A percentile compares a stretch with the other conserved stretches of the same genome.
Evolutionary conservation across 2,797 vertebrate species (phyloP).

Genomic region (Jordanella pulchra): DNA sequence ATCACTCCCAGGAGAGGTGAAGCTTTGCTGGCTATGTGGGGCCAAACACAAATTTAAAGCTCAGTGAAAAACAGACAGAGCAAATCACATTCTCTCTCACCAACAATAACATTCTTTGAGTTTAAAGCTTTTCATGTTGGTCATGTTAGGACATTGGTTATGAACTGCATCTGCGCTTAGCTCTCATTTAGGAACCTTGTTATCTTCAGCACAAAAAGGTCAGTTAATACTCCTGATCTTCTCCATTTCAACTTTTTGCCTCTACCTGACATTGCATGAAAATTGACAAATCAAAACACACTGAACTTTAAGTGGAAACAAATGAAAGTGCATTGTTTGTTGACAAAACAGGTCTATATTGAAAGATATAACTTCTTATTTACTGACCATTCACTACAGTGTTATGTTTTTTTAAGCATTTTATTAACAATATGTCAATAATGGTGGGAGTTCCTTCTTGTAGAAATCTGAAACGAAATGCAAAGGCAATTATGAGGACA

Average conservation of each 20-base stretch:
- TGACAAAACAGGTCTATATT: neutral
- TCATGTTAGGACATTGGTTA: constrained; percentile 32
- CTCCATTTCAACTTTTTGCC: neutral
- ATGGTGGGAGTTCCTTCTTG: neutral
- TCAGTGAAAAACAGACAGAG: neutral
- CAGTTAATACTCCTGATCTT: constrained; percentile 29
- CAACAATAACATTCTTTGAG: constrained; percentile 1
- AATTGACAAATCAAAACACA: constrained; percentile 15
- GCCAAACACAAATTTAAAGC: constrained; percentile 9
- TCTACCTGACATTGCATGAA: constrained; percentile 5
- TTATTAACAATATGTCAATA: neutral
- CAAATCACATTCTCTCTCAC: neutral
- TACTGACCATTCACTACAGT: neutral
- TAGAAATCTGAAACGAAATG: neutral
- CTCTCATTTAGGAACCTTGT: constrained; percentile 12
- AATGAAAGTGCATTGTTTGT: neutral
- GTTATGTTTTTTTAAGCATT: neutral
- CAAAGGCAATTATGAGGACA: neutral
- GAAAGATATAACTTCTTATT: neutral
- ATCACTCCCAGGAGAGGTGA: constrained; percentile 47
- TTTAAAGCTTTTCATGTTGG: too few relatives aligned
- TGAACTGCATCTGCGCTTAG: constrained; percentile 7
- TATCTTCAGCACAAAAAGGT: constrained; percentile 25
- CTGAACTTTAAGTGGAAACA: neutral
- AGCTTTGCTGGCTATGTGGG: constrained; percentile 24